Base-by-base conservation (phyloP, 2,797 vertebrate species). In the Hypotaenidia philippensis region DNA sequence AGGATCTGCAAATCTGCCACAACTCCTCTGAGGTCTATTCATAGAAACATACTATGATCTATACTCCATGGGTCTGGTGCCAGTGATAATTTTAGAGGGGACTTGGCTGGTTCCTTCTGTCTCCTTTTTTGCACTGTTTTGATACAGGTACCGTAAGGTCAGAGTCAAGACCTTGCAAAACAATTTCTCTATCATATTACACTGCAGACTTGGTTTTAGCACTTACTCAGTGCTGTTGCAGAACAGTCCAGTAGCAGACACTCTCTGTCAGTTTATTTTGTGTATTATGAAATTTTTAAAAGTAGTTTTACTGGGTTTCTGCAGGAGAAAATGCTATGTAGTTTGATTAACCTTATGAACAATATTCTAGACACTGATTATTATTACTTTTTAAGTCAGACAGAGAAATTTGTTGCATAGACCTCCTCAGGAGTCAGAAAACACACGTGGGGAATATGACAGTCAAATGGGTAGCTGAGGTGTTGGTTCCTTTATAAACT, bases 1-100 rank as follows among this genome's bases (percentile, higher is more conserved):
- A 32, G 69, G 64, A 95, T 94, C 94, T 94, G 86, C 72, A 97
- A 96, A 94, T 94, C 95, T 96, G 87, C 81, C 94, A 90, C 77
- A 94, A 68, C 45, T 90, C 77, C 80, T 89, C 69, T 26, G n/a
- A 93, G 75, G 95, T 91, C 94, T 95, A 70, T 93, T 96, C 57
- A 88, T 95, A 97, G 96, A 94, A 94, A 76, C 95, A 96, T 94
- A 91, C 91, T 92, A 64, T 64, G 85, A 83, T 89, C 66, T 96
- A 90, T 23, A 14, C 88, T 97, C 64, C 13, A 69, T 95, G 70
- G 87, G 66, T 91, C 96, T 94, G 78, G 72, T 96, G 96, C 92
- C 97, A 97, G 79, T 6, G 83, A 94, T 95, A 97, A 96, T 97
- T 97, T 97, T 96, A 97, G 94, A 97, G 60, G 88, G 64, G 34